Percentiles rank a stretch among this genome's conserved stretches.
Conservation (phyloP, 1,140 invertebrate genomes). For the Apis dorsata region DNA sequence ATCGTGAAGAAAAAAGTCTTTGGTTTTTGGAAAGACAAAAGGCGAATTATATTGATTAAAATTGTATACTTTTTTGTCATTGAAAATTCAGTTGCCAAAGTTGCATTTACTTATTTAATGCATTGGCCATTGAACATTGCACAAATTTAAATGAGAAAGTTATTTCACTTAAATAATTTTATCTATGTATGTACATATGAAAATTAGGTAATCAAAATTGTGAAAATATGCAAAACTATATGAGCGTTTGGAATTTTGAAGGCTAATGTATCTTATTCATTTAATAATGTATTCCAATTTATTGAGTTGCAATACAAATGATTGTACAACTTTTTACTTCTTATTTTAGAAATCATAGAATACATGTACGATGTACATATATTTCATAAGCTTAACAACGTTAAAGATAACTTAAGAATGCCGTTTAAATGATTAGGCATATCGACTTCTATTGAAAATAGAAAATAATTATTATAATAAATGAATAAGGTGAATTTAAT, state of each 20-base stretch:
- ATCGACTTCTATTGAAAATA: conserved; percentile 61
- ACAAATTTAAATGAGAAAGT: conserved; percentile 24
- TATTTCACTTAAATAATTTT: conserved; percentile 51
- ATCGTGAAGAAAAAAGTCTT: conserved; percentile 3
- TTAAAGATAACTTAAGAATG: conserved; percentile 25
- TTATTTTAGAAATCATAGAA: conserved; percentile 17
- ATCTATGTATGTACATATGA: conserved; percentile 58
- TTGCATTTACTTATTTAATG: conserved; percentile 54
- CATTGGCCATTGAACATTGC: conserved; percentile 49
- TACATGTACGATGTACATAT: conserved; percentile 34
- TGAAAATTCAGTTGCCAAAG: conserved; percentile 33
- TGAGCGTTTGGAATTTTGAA: conserved; percentile 52
- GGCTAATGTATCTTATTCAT: conserved; percentile 56
- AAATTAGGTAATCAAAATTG: conserved; percentile 67
- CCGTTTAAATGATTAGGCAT: conserved; percentile 53
- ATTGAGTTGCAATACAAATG: conserved; percentile 18
- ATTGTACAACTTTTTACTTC: conserved; percentile 21
- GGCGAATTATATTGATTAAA: conserved; percentile 34
- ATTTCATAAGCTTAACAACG: conserved; percentile 29
- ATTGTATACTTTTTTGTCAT: conserved; percentile 5
- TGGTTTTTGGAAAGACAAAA: neutral
- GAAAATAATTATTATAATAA: conserved; percentile 59
- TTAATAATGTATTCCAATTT: conserved; percentile 43
- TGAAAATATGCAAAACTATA: conserved; percentile 51
- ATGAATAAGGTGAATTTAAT: conserved; percentile 58